A percentile compares a stretch with the other conserved stretches of the same genome.
Conservation (phyloP, 2,113 vertebrate species). For the Hemibagrus wyckioides region DNA sequence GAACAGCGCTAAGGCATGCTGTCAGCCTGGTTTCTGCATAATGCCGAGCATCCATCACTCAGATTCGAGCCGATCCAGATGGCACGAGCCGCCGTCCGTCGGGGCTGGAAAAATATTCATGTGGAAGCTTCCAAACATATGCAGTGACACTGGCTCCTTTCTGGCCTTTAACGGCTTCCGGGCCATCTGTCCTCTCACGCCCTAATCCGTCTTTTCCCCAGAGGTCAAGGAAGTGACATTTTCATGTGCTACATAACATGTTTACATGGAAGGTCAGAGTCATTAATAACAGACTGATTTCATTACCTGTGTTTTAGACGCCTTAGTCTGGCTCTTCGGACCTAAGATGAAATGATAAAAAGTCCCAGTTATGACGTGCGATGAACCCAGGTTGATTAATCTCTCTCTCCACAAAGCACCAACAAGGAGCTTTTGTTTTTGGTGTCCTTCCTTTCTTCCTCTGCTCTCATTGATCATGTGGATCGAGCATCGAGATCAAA, state of each 20-base stretch:
- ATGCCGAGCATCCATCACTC: not conserved
- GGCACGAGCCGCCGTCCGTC: conserved; percentile 59
- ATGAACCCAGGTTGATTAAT: not conserved
- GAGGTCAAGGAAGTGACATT: conserved; percentile 52
- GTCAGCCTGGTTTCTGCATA: not conserved
- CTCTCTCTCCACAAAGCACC: not conserved
- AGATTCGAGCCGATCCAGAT: conserved; percentile 60
- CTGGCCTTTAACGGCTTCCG: conserved; percentile 64
- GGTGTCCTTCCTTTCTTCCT: not conserved
- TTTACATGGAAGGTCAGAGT: conserved; percentile 22
- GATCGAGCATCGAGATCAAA: conserved; percentile 49
- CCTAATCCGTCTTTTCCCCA: conserved; percentile 58
- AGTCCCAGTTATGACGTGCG: not conserved
- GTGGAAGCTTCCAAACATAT: conserved; percentile 63
- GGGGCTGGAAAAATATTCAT: conserved; percentile 35
- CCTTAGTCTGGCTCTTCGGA: not conserved
- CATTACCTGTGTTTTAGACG: not conserved
- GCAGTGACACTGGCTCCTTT: conserved; percentile 63
- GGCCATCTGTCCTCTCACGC: conserved; percentile 69
- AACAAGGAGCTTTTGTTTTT: not conserved
- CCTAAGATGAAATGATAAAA: not conserved
- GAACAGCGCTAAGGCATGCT: not conserved
- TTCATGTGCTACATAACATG: conserved; percentile 34
- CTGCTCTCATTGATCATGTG: conserved; percentile 58
- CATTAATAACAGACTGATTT: conserved; percentile 30